phyloP scores from a whole-genome alignment of 2,113 vertebrate species.

The Loxodonta africana region DNA sequence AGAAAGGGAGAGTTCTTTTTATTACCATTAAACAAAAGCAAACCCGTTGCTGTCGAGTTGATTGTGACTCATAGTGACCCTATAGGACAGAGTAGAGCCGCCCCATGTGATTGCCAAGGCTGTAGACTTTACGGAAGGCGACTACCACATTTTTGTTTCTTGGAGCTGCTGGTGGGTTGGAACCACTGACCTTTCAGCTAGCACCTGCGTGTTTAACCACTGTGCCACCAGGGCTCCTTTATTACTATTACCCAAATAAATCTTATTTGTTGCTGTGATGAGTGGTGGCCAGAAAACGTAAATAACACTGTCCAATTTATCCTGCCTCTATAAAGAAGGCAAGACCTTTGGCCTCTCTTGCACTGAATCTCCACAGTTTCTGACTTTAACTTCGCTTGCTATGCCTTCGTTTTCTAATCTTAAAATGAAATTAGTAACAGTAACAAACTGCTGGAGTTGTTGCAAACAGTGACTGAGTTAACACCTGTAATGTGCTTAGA shows the following conservation, averaged over 20 bases:
- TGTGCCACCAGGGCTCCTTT: too few species aligned
- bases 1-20: not conserved
- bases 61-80: too few species aligned
- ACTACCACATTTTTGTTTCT: not conserved
- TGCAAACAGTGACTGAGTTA: not conserved
- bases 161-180: too few species aligned
- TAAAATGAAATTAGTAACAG: not conserved
- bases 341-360: not conserved
- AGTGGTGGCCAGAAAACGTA: not conserved
- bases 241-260: not conserved
- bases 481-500: not conserved
- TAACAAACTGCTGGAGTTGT: too few species aligned
- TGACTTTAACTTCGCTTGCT: not conserved
- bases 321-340: not conserved
- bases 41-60: too few species aligned
- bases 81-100: too few species aligned
- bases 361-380: not conserved
- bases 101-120: too few species aligned
- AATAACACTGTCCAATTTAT: not conserved
- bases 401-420: not conserved
- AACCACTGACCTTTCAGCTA: too few species aligned
- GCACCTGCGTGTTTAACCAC: not conserved
- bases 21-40: not conserved
- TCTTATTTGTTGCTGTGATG: not conserved
- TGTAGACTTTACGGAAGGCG: not conserved